A percentile compares a stretch with the other conserved stretches of the same genome.
These are phyloP conservation scores for Drosophila varians DNA, from an alignment of 1,140 invertebrate species.

Conservation along the genomic window DNA sequence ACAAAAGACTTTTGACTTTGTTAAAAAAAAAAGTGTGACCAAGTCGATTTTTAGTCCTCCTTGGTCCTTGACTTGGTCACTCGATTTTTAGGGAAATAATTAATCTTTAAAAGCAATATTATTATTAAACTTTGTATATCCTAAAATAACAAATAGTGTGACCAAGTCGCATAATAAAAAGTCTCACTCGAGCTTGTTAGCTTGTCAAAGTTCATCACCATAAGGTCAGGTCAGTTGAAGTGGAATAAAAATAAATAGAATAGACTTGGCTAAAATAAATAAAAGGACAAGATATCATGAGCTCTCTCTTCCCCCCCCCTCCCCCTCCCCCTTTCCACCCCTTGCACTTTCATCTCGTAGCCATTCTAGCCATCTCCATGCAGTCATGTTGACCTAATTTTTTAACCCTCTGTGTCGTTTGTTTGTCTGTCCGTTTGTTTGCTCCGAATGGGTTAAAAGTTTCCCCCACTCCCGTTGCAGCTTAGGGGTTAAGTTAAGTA, in stretches of 20 bases:
- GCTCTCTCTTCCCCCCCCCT: background rate
- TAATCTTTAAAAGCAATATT: too few relatives aligned
- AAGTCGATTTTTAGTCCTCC: too few relatives aligned
- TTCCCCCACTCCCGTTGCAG: conserved; percentile 22
- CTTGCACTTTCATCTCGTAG: conserved; percentile 1
- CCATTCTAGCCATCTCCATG: conserved; percentile 13
- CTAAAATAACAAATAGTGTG: background rate
- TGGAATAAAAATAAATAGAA: conserved; percentile 21
- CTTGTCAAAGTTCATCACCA: conserved; percentile 8
- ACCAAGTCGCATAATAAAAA: background rate
- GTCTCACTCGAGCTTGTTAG: too few relatives aligned
- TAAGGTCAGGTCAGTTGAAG: conserved; percentile 29
- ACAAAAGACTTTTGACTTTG: background rate
- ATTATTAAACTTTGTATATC: too few relatives aligned
- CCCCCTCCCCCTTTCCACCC: background rate
- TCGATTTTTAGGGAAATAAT: too few relatives aligned
- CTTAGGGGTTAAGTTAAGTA: conserved; percentile 56
- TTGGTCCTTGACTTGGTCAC: too few relatives aligned
- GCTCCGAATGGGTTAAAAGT: conserved; percentile 72
- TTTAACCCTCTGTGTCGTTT: conserved; percentile 45
- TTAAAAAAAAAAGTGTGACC: too few relatives aligned
- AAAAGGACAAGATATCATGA: conserved; percentile 20
- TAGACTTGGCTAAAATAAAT: conserved; percentile 16
- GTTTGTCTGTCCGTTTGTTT: conserved; percentile 67
- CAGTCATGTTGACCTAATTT: conserved; percentile 55